Evolutionary conservation across 2,797 vertebrate species (phyloP).

Genomic region (Pangasius krempfi): DNA sequence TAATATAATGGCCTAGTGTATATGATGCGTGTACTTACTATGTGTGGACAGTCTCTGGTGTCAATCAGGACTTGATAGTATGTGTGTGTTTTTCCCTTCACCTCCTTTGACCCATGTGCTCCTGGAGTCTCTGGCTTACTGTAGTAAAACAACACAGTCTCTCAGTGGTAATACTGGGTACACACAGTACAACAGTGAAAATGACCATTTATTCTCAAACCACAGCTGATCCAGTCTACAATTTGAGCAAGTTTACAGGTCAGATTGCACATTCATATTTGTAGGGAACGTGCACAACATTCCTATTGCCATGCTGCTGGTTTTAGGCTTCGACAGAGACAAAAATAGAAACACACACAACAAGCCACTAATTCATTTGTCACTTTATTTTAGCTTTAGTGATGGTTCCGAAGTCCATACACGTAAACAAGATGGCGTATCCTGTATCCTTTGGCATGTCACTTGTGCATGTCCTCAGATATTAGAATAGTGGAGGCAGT

Average conservation of each 20-base stretch:
- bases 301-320: not conserved
- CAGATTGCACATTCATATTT: not conserved
- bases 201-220: not conserved
- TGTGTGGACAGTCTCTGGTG: conserved; percentile 86
- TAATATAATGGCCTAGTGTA: not conserved
- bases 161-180: not conserved
- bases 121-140: conserved; percentile 76
- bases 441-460: not conserved
- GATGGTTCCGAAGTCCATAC: not conserved
- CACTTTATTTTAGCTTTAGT: not conserved
- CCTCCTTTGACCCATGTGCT: conserved; percentile 84
- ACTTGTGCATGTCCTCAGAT: not conserved
- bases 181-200: too few relatives aligned
- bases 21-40: conserved; percentile 76
- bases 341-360: not conserved
- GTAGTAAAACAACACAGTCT: not conserved
- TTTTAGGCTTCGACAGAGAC: not conserved
- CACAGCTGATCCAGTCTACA: not conserved
- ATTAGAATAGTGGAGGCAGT: too few relatives aligned
- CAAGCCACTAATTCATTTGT: not conserved
- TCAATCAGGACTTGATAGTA: conserved; percentile 90
- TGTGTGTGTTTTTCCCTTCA: conserved; percentile 88
- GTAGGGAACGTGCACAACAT: not conserved
- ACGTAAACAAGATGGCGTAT: not conserved
- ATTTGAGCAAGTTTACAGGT: not conserved